Base-by-base conservation (phyloP, 2,888 invertebrate genomes). In the Lottia scabra region DNA sequence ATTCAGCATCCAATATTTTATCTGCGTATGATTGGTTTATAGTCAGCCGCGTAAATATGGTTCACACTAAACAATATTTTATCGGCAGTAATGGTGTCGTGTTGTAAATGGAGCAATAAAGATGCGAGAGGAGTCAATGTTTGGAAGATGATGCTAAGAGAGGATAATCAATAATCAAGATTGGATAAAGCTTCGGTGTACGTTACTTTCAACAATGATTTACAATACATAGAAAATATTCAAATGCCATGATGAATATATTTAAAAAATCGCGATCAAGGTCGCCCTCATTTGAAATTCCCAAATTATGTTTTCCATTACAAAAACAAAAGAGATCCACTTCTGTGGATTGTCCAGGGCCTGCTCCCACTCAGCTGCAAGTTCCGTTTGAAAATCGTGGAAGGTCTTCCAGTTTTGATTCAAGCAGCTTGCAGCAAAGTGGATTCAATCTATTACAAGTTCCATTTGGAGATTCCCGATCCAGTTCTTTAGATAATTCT, bases 401-500 rank as follows among this genome's bases (percentile, higher is more conserved):
- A n/a, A 72, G 86, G 12, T 86, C 87, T 8, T 85, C 86, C 8
- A 85, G 85, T 70, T 86, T 86, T 76, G 87, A 87, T 70, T 80
- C 84, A n/a, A 83, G 84, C 71, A 79, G 79, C 27, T 73, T 86
- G 19, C 79, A 78, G 27, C 56, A 73, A 62, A 77, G 10, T 74
- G 43, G 45, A 23, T 64, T 68, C 26, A 74, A 76, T 30, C 63
- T 76, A 1, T 69, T 76, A n/a, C 75, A 74, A 45, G 75, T 75
- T 13, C 76, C 75, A 1, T 16, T 56, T 15, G 69, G 66, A 23
- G 81, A 79, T 27, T 73, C 80, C 38, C 64, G 85, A 19, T 84
- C 83, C 62, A 84, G 84, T 45, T 85, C 85, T 5, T 83, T 85
- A 72, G 85, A 85, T 68, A 81, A 82, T 3, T 80, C 83, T 10